Base-by-base conservation (phyloP, 2,113 vertebrate species). In the Crotalus tigris region DNA sequence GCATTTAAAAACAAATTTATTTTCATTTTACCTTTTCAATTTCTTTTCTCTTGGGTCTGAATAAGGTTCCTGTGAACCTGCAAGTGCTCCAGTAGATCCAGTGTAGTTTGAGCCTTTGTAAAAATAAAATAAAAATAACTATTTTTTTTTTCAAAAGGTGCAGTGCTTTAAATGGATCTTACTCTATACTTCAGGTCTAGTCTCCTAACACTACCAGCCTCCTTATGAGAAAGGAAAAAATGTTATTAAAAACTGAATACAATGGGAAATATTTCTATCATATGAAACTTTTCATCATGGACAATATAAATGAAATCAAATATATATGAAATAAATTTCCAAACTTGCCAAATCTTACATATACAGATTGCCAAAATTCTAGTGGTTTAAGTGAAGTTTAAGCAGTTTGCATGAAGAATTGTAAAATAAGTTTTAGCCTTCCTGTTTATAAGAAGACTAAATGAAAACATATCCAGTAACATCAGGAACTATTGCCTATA, bases 41-140 rank as follows among this genome's bases (percentile, higher is more conserved):
- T 96, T 98, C 93, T 98, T 99, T 94, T 99, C 99, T 96, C 98
- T 97, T 15, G 97, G 98, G 95, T 99, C 99, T 59, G 98, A 98
- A 96, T 97, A 98, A 93, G 98, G 97, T 93, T 99, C 99, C 92
- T 98, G 98, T 87, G 98, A 95, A 94, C 98, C 98, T 96, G 97
- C 96, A 96, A 97, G 96, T 93, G 98, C 97, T 97, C 98, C 98
- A 86, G 98, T 95, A 97, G 99, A 98, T 98, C 98, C 99, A 98
- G 97, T 97, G 97, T 99, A 98, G 97, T 98, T 98, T 97, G 98
- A 98, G 97, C 99, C 99, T 99, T 98, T 94, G 91, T 93, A 21
- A 95, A 93, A 95, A 97, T 94, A 96, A 95, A 95, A 94, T 92
- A 75, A 88, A 93, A 85, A 91, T 97, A 44, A 81, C 75, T 21